Evolutionary conservation across 1,140 invertebrate species (phyloP).

Genomic region (Brachionus plicatilis): DNA sequence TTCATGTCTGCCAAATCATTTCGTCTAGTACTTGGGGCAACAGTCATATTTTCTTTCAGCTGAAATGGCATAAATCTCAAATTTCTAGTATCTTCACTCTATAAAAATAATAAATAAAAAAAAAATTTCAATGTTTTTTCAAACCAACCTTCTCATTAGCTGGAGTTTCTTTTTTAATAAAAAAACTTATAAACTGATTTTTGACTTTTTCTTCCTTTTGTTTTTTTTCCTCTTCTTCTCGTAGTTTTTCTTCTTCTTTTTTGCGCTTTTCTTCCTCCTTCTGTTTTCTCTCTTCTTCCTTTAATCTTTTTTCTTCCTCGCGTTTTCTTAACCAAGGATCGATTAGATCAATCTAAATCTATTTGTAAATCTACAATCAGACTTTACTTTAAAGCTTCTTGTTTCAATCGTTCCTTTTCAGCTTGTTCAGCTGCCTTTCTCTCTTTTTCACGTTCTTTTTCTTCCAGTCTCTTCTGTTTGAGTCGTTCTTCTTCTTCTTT

Average conservation of each 20-base stretch:
- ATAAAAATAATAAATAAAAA: not conserved
- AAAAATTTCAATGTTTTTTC: not conserved
- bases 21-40: not conserved
- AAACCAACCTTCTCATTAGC: constrained; percentile 22
- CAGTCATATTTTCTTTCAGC: constrained; percentile 29
- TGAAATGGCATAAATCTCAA: constrained; percentile 35
- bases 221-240: constrained; percentile 30
- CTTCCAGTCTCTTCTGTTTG: constrained; percentile 2
- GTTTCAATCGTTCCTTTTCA: constrained; percentile 8
- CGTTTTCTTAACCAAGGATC: not conserved
- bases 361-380: not conserved
- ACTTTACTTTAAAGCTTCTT: constrained; percentile 14
- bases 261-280: constrained; percentile 34
- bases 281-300: not conserved
- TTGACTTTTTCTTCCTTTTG: constrained; percentile 20
- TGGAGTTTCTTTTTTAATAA: constrained; percentile 25
- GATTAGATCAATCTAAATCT: not conserved
- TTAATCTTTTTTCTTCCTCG: constrained; percentile 15
- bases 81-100: constrained; percentile 6
- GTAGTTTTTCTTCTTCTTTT: constrained; percentile 31
- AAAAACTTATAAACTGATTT: constrained; percentile 29
- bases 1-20: not conserved
- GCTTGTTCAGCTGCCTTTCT: constrained; percentile 29
- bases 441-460: constrained; percentile 22
- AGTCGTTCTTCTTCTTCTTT: constrained; percentile 36